A percentile compares a stretch with the other conserved stretches of the same genome.
phyloP scores from a whole-genome alignment of 2,888 invertebrate genomes.

The Deilephila elpenor region DNA sequence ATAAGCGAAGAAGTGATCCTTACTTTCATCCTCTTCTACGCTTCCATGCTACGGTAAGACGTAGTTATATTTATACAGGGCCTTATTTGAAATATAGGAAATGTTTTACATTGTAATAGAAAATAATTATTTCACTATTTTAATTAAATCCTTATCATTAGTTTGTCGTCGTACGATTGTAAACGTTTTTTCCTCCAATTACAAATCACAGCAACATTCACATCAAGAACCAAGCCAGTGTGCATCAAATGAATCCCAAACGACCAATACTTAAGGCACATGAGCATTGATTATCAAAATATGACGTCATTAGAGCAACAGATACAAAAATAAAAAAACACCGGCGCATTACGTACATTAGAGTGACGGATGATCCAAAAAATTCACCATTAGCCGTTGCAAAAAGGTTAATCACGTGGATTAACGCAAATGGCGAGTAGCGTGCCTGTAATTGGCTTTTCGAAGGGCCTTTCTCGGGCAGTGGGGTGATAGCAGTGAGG shows the following conservation, averaged over 20 bases:
- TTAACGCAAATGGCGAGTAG: conserved; percentile 64
- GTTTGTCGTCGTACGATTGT: too few relatives aligned
- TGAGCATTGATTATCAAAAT: conserved; percentile 21
- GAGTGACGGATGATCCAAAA: conserved; percentile 52
- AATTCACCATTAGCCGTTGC: conserved; percentile 55
- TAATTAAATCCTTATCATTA: too few relatives aligned
- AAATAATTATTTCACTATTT: too few relatives aligned
- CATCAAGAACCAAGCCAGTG: background rate
- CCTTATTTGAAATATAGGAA: too few relatives aligned
- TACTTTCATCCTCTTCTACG: too few relatives aligned
- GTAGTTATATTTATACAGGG: too few relatives aligned
- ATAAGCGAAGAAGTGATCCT: too few relatives aligned
- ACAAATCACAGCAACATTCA: background rate
- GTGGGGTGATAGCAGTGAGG: background rate
- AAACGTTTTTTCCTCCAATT: too few relatives aligned
- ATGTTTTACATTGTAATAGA: too few relatives aligned
- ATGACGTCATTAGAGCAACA: conserved; percentile 46
- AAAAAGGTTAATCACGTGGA: conserved; percentile 70
- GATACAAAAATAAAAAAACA: conserved; percentile 38
- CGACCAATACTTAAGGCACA: conserved; percentile 1
- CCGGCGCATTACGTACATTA: conserved; percentile 40
- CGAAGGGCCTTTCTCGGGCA: conserved; percentile 34
- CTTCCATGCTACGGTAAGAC: too few relatives aligned
- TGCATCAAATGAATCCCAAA: conserved; percentile 7
- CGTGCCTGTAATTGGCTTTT: conserved; percentile 63